These are phyloP conservation scores for Bovichtus variegatus DNA, from an alignment of 2,797 vertebrate species.

Conservation along the genomic window DNA sequence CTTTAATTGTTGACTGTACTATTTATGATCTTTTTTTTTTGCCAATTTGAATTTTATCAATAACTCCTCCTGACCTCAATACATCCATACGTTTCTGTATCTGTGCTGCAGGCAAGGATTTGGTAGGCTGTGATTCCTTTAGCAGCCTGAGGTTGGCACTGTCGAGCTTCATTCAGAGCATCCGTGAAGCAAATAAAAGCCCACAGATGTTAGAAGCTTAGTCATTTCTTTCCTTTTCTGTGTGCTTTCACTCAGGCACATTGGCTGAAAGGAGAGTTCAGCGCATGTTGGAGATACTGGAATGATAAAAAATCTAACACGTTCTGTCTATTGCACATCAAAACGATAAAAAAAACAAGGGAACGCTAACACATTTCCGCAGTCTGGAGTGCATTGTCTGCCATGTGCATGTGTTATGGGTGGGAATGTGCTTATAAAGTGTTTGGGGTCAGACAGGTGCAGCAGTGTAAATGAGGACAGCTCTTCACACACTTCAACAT, in stretches of 20 bases:
- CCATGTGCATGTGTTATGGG: conserved; percentile 22
- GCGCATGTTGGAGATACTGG: not conserved
- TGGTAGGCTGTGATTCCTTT: conserved; percentile 24
- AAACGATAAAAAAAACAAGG: not conserved
- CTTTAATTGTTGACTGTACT: conserved; percentile 6
- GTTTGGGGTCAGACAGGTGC: conserved; percentile 76
- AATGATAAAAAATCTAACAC: not conserved
- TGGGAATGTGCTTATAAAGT: conserved; percentile 22
- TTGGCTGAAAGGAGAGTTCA: not conserved
- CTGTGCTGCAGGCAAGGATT: not conserved
- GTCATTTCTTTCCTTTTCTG: conserved; percentile 21
- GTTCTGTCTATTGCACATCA: not conserved
- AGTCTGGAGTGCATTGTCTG: conserved; percentile 5
- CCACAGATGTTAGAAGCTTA: conserved; percentile 15
- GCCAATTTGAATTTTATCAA: not conserved
- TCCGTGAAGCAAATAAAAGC: conserved; percentile 44
- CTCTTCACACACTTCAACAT: conserved; percentile 15
- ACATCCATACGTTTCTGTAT: not conserved
- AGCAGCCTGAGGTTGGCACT: conserved; percentile 62
- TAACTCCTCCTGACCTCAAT: conserved; percentile 13
- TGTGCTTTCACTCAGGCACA: conserved; percentile 11
- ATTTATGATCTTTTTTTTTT: conserved; percentile 2
- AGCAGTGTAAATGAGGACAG: conserved; percentile 50
- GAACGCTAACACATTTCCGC: not conserved
- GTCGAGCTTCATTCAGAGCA: conserved; percentile 53